These are phyloP conservation scores for Pachypeltis micranthus DNA, from an alignment of 1,140 invertebrate genomes.

Conservation along the genomic window DNA sequence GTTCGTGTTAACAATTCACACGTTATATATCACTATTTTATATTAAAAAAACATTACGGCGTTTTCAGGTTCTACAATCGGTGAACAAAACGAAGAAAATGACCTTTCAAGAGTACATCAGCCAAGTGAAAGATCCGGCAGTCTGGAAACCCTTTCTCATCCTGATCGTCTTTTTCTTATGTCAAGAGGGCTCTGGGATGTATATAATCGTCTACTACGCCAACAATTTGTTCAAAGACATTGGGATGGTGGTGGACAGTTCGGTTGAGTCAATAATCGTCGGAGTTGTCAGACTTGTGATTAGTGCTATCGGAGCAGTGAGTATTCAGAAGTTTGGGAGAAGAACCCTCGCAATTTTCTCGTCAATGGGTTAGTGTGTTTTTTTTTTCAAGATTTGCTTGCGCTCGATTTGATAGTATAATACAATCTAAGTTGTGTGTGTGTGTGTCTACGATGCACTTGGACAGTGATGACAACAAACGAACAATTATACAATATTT, in stretches of 20 bases:
- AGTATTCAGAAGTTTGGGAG: constrained; percentile 58
- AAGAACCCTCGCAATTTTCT: constrained; percentile 50
- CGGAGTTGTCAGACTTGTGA: constrained; percentile 45
- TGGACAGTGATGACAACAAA: too few relatives aligned
- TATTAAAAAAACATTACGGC: constrained; percentile 28
- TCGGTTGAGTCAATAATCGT: constrained; percentile 61
- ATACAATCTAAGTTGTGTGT: too few relatives aligned
- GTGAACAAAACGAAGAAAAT: constrained; percentile 6
- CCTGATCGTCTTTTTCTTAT: constrained; percentile 48
- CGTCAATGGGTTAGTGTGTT: constrained; percentile 27
- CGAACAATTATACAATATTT: too few relatives aligned
- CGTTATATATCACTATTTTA: constrained; percentile 29
- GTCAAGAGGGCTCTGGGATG: constrained; percentile 58
- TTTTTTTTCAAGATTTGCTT: too few relatives aligned
- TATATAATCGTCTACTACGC: constrained; percentile 68
- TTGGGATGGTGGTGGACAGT: constrained; percentile 51
- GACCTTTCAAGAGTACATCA: constrained; percentile 11
- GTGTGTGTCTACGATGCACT: too few relatives aligned
- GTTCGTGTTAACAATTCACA: too few relatives aligned
- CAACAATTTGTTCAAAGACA: constrained; percentile 52
- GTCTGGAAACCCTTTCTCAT: constrained; percentile 52
- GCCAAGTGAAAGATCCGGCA: constrained; percentile 31
- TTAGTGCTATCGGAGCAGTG: constrained; percentile 51
- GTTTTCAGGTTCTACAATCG: not conserved
- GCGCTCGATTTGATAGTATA: too few relatives aligned